These are phyloP conservation scores for Cyclophora albipunctata DNA, from an alignment of 2,888 invertebrate genomes.

Conservation along the genomic window DNA sequence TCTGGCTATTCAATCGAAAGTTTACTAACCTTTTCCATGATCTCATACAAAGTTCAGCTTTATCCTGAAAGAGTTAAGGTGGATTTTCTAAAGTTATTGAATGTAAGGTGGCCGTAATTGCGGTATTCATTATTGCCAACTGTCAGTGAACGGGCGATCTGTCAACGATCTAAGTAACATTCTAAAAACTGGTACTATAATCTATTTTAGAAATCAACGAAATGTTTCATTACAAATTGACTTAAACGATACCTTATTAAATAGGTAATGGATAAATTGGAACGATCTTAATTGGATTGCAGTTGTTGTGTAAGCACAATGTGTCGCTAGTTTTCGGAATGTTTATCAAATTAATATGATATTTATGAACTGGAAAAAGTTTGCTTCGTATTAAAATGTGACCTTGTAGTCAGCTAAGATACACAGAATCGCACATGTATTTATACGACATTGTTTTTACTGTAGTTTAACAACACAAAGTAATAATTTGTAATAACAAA, in stretches of 20 bases:
- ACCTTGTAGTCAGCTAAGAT: no score
- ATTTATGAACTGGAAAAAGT: no score
- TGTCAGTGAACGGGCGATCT: conserved; percentile 34
- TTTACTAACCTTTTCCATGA: conserved; percentile 14
- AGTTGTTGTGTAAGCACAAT: no score
- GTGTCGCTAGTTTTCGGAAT: no score
- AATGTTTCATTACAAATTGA: conserved; percentile 10
- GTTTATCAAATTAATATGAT: no score
- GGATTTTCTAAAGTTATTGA: conserved; percentile 5
- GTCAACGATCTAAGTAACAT: conserved; percentile 29
- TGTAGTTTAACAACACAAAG: no score
- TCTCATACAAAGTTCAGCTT: conserved; percentile 13
- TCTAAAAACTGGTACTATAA: conserved; percentile 26
- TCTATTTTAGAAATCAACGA: conserved; percentile 17
- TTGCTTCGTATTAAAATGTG: no score
- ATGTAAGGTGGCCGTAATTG: conserved; percentile 32
- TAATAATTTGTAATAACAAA: no score
- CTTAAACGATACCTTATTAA: conserved; percentile 1
- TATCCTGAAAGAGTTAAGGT: conserved; percentile 10
- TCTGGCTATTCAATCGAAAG: conserved; percentile 32
- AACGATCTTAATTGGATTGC: no score
- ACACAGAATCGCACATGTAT: no score
- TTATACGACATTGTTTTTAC: no score
- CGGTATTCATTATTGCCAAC: conserved; percentile 35
- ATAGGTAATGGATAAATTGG: no score